These are phyloP conservation scores for Pelodiscus sinensis DNA, from an alignment of 2,113 vertebrate species.

Conservation along the genomic window DNA sequence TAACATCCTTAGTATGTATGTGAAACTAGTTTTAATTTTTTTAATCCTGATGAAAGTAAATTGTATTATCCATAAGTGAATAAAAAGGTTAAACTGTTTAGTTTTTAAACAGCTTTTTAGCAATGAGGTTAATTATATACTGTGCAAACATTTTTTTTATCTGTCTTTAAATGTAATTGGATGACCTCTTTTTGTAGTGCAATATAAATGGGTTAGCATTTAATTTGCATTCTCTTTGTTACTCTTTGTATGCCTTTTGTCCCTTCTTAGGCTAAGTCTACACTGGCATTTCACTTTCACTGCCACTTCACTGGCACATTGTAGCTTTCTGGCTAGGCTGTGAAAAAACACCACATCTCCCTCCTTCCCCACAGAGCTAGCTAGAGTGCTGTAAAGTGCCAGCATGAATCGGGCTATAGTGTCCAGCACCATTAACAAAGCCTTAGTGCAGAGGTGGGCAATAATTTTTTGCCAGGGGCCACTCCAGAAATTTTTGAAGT, in stretches of 20 bases:
- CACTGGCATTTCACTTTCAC: no score
- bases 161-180: neutral
- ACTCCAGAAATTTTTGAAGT: no score
- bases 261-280: neutral
- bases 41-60: neutral
- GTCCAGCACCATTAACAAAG: no score
- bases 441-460: no score
- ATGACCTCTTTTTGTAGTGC: neutral
- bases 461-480: no score
- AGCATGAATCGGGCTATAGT: no score
- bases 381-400: no score
- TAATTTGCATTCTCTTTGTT: neutral
- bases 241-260: neutral
- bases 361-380: no score
- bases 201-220: neutral
- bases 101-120: neutral
- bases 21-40: neutral
- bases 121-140: neutral
- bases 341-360: no score
- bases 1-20: neutral
- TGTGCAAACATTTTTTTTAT: neutral
- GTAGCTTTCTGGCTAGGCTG: no score
- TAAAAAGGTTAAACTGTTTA: neutral
- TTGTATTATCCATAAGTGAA: neutral
- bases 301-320: no score